Percentiles rank a stretch among this genome's conserved stretches.
These are phyloP conservation scores for Alosa sapidissima DNA, from an alignment of 2,797 vertebrate species.

Conservation along the genomic window DNA sequence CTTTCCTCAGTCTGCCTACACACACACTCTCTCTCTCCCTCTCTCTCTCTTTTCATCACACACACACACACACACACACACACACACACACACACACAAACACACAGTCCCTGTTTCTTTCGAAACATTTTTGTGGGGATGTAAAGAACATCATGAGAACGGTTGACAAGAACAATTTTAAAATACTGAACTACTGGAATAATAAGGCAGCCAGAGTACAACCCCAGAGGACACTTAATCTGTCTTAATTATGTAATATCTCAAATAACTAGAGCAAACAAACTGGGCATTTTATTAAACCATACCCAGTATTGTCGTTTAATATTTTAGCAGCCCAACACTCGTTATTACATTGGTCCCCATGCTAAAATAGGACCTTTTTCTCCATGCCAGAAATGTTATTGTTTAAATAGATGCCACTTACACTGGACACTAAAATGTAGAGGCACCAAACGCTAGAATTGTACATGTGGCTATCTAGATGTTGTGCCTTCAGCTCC, in stretches of 20 bases:
- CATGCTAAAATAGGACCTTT: background rate
- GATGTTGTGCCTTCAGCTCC: background rate
- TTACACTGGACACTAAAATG: background rate
- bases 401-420: background rate
- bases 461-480: background rate
- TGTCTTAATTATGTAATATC: conserved; percentile 91
- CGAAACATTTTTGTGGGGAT: conserved; percentile 73
- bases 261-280: conserved; percentile 35
- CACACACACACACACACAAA: background rate
- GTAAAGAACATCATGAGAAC: conserved; percentile 99
- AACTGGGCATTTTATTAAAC: background rate
- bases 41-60: background rate
- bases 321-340: background rate
- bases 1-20: conserved; percentile 1
- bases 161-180: conserved; percentile 81
- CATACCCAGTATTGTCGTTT: background rate
- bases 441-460: background rate
- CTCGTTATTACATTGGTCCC: background rate
- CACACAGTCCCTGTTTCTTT: conserved; percentile 48
- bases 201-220: conserved; percentile 95
- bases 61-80: conserved; percentile 6
- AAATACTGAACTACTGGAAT: conserved; percentile 90
- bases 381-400: background rate
- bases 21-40: background rate
- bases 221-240: conserved; percentile 99